Evolutionary conservation across 2,113 vertebrate genomes (phyloP).

Genomic region (Cricetomys ansorgei): DNA sequence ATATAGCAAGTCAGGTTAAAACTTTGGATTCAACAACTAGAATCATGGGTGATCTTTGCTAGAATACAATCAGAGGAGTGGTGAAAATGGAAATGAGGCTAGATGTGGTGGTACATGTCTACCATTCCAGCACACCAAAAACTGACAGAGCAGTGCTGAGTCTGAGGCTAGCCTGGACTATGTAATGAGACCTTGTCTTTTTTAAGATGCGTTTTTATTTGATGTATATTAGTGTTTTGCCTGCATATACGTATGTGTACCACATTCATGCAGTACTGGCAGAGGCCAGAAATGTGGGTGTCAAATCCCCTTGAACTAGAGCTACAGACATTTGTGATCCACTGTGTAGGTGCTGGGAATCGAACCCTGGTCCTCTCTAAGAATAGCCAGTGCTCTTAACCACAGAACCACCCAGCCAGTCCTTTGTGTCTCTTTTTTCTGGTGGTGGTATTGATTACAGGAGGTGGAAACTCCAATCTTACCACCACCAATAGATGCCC

Average conservation of each 20-base stretch:
- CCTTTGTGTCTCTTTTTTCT: not conserved
- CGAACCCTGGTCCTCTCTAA: not conserved
- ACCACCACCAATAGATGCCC: not conserved
- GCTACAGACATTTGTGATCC: not conserved
- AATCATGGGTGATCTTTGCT: not conserved
- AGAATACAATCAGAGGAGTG: not conserved
- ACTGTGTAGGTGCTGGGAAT: not conserved
- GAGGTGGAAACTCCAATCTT: not conserved
- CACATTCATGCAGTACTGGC: not conserved
- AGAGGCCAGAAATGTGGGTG: not conserved
- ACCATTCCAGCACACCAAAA: not conserved
- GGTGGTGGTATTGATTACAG: not conserved
- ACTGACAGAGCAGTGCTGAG: not conserved
- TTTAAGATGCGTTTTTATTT: not conserved
- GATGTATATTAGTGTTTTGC: not conserved
- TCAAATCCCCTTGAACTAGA: not conserved
- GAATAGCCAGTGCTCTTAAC: not conserved
- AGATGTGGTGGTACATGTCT: not conserved
- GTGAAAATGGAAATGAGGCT: not conserved
- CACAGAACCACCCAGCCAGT: not conserved
- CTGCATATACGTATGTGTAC: not conserved
- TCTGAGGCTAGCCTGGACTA: not conserved
- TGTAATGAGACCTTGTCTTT: not conserved
- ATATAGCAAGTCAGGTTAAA: not conserved
- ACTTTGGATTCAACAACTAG: not conserved